Base-by-base conservation (phyloP, 2,113 vertebrate species). In the Sorex fumeus region DNA sequence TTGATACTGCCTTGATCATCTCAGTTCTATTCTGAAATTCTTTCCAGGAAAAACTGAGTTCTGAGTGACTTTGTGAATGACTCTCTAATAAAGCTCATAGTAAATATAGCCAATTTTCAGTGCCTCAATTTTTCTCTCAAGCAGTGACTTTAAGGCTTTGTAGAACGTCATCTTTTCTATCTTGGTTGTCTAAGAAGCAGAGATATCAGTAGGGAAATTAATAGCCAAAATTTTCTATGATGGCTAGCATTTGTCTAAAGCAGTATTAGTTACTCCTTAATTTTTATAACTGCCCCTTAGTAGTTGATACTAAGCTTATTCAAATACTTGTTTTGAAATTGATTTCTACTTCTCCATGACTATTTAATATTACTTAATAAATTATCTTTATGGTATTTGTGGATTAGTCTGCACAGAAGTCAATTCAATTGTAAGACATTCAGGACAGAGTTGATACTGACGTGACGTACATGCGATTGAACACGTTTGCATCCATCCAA, bases 311-410 rank as follows among this genome's bases (percentile, higher is more conserved):
- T 84, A 80, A 16, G 8, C 19, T 16, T 66, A 76, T 69, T 64
- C 32, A 87, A 87, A 84, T 76, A 88, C n/a, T n/a, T n/a, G n/a
- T 71, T 74, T 72, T 95, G 87, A 80, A 80, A 71, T 15, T 76
- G n/a, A 74, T 80, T 82, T 89, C 34, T 71, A 45, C 77, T 92
- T 78, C 36, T 67, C 57, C 77, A 62, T 34, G 32, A 78, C 28
- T 28, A 27, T 70, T 83, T 69, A 27, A 69, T 90, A 23, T 75
- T 74, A 78, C 18, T 83, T 36, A 77, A 23, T 86, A 87, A 74
- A n/a, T 50, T 85, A 3, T 5, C 40, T 9, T 50, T 40, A 19
- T n/a, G 12, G 25, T 53, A 0, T 2, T 62, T 79, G 6, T 64
- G 16, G 19, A 84, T 87, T 75, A 30, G 21, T 78, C 4, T 57